Evolutionary conservation across 1,140 invertebrate genomes (phyloP).

Genomic region (Trachymyrmex septentrionalis): DNA sequence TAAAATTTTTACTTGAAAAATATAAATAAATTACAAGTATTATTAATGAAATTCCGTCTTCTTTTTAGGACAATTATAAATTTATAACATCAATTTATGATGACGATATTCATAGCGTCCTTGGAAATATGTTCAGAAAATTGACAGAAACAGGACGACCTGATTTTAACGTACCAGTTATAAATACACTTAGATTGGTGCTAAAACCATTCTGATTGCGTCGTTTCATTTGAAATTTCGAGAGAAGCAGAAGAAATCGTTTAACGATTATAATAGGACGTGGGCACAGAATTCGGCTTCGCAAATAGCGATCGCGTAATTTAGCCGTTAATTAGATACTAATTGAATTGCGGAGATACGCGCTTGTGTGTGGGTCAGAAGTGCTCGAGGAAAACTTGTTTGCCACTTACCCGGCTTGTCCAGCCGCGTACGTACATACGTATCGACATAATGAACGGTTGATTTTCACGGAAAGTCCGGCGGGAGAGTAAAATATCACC

Average conservation of each 20-base stretch:
- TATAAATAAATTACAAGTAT: background rate
- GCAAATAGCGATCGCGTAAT: conserved; percentile 47
- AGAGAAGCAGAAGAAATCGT: background rate
- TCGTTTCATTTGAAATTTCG: background rate
- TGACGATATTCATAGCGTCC: background rate
- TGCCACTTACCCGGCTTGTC: conserved; percentile 56
- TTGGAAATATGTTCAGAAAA: conserved; percentile 36
- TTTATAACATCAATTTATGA: background rate
- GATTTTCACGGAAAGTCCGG: conserved; percentile 65
- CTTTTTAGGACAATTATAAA: background rate
- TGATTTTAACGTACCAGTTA: conserved; percentile 46
- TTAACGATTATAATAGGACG: background rate
- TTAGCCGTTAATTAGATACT: conserved; percentile 65
- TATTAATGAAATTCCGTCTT: background rate
- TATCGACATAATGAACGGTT: conserved; percentile 49
- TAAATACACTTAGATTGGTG: conserved; percentile 37
- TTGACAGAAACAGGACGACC: conserved; percentile 50
- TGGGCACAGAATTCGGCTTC: background rate
- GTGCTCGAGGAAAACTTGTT: conserved; percentile 73
- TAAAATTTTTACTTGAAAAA: background rate
- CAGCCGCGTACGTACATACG: conserved; percentile 9
- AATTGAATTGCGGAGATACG: conserved; percentile 69
- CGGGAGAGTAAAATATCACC: conserved; percentile 41
- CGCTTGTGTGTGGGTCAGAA: conserved; percentile 45
- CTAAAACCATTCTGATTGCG: conserved; percentile 5